Evolutionary conservation across 1,140 invertebrate genomes (phyloP).

Genomic region (Lepidostoma basale): DNA sequence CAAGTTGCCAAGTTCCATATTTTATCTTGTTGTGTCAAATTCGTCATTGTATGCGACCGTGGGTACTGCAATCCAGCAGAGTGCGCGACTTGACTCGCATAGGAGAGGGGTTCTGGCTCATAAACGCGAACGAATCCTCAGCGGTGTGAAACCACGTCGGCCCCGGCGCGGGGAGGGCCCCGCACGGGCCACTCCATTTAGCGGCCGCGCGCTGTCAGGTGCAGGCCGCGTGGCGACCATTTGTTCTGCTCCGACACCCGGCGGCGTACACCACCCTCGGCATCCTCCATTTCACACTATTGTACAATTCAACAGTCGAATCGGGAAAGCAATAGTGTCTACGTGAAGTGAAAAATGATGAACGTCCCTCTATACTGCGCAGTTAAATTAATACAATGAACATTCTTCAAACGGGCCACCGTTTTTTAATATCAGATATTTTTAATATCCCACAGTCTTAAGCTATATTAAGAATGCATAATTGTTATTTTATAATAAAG

Average conservation of each 20-base stretch:
- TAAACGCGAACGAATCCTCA: conserved; percentile 10
- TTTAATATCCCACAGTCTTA: too few species aligned
- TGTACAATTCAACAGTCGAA: too few species aligned
- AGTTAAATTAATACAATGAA: too few species aligned
- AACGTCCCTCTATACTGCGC: too few species aligned
- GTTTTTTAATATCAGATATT: too few species aligned
- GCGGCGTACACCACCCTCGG: neutral
- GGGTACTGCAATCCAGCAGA: neutral
- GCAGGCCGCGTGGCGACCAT: conserved; percentile 39
- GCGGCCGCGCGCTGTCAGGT: conserved; percentile 33
- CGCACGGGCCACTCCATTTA: conserved; percentile 15
- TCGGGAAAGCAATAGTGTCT: too few species aligned
- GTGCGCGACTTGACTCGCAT: conserved; percentile 16
- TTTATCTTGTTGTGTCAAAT: too few species aligned
- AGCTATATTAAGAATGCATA: too few species aligned
- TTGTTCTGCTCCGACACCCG: conserved; percentile 24
- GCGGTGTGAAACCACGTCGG: conserved; percentile 1
- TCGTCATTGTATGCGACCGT: neutral
- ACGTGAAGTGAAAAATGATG: too few species aligned
- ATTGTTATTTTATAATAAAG: too few species aligned
- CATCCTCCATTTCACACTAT: neutral
- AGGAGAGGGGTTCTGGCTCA: neutral
- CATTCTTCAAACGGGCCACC: too few species aligned
- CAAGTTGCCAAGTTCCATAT: too few species aligned
- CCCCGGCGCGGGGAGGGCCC: neutral